Base-by-base conservation (phyloP, 2,113 vertebrate species). In the Dicaeum eximium region DNA sequence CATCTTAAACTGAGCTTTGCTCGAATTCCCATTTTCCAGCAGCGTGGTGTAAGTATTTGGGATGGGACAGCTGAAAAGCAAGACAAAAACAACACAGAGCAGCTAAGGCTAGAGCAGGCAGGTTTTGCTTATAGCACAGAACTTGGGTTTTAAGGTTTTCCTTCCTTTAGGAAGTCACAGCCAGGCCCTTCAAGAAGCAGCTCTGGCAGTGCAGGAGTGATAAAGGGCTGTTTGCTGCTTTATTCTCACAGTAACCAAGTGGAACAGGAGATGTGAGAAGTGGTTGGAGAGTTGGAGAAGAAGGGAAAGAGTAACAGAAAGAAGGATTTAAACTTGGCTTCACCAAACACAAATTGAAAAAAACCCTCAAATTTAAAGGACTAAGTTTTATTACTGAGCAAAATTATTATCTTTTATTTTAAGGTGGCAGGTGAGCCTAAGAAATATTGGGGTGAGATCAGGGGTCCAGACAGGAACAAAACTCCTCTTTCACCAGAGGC, bases 11-110 rank as follows among this genome's bases (percentile, higher is more conserved):
- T 97, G 98, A 3, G 99, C 98, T 61, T 87, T 98, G 91, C 92
- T 98, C 71, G 98, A 98, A 74, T 98, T 98, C 13, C 99, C 99
- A 0, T 99, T 99, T 90, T 97, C 94, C 45, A 99, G 53, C 80
- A 99, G 96, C 0, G n/a, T 96, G 48, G 99, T 99, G 82, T 97
- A 97, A 0, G 79, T 91, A 45, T 98, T 96, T 37, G 96, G 94
- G 51, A 98, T 20, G 10, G 98, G 93, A 73, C 99, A 99, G 95
- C 99, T 99, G 97, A 67, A 95, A 90, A 83, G 27, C 51, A 88
- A 60, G 44, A 66, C 10, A 48, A 65, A 35, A 82, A 23, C 2
- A 50, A 70, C 15, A 27, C 16, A n/a, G 21, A 87, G 65, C 28
- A 92, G 45, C 14, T 57, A 21, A 44, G 38, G 47, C 47, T 77